These are phyloP conservation scores for Bombus breviceps DNA, from an alignment of 1,140 invertebrate species.

Conservation along the genomic window DNA sequence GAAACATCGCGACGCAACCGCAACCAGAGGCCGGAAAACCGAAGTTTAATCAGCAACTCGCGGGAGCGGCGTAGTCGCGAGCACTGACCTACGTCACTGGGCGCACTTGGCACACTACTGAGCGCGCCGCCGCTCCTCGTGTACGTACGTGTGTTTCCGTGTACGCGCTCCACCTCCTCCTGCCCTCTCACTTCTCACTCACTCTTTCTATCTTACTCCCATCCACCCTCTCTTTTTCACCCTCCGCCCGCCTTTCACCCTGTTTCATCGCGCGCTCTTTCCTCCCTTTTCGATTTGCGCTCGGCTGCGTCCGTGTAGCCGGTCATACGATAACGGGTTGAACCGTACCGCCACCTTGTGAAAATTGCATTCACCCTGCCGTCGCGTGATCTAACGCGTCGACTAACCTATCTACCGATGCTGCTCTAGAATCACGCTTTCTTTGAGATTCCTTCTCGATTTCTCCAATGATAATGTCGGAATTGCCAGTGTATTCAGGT, in stretches of 20 bases:
- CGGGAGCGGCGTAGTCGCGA: conserved; percentile 62
- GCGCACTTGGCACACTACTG: conserved; percentile 65
- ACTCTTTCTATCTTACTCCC: not conserved
- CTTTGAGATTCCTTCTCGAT: not conserved
- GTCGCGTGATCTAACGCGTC: not conserved
- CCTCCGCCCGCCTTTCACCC: not conserved
- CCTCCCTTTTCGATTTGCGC: conserved; percentile 7
- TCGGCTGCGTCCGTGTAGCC: conserved; percentile 49
- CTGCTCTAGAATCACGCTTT: not conserved
- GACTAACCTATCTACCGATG: conserved; percentile 5
- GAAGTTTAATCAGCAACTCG: conserved; percentile 28
- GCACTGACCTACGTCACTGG: conserved; percentile 74
- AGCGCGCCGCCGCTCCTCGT: conserved; percentile 51
- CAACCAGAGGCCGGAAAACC: not conserved
- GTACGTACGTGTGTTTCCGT: conserved; percentile 39
- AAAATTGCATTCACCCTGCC: conserved; percentile 69
- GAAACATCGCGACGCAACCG: conserved; percentile 9
- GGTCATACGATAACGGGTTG: conserved; percentile 63
- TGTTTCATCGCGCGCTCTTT: not conserved
- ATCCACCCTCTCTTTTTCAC: not conserved
- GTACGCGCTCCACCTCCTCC: conserved; percentile 1
- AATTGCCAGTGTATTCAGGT: not conserved
- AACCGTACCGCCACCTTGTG: conserved; percentile 77
- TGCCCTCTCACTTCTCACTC: not conserved
- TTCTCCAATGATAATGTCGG: not conserved